phyloP scores from a whole-genome alignment of 2,113 vertebrate species.

The Ranitomeya imitator region DNA sequence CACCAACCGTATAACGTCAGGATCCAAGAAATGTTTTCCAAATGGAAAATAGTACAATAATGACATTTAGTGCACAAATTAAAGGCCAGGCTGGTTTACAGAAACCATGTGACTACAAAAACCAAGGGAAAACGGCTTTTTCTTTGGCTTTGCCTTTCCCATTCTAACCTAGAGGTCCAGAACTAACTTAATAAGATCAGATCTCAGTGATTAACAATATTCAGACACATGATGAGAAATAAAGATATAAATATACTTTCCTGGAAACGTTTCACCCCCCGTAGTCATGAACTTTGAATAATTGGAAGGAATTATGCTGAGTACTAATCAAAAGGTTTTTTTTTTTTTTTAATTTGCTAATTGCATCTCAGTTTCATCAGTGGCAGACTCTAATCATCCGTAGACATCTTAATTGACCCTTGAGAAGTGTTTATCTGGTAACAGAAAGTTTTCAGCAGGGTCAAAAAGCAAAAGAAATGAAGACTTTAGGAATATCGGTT shows the following conservation, averaged over 20 bases:
- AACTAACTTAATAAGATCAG: slow-evolving; percentile 70
- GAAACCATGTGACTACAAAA: not conserved
- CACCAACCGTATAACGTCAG: not conserved
- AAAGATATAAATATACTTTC: slow-evolving; percentile 83
- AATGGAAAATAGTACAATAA: not conserved
- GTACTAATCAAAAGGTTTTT: slow-evolving; percentile 80
- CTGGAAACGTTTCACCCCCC: slow-evolving; percentile 80
- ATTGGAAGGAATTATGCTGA: slow-evolving; percentile 84
- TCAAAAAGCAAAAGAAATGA: slow-evolving; percentile 60
- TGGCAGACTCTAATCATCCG: slow-evolving; percentile 82
- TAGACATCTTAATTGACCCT: slow-evolving; percentile 84
- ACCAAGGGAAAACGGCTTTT: not conserved
- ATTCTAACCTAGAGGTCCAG: slow-evolving; percentile 30
- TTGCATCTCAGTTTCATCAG: slow-evolving; percentile 82
- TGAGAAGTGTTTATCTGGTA: slow-evolving; percentile 71
- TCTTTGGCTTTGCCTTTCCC: not conserved
- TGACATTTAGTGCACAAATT: not conserved
- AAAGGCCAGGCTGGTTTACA: not conserved
- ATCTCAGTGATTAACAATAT: slow-evolving; percentile 72
- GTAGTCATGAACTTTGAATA: slow-evolving; percentile 86
- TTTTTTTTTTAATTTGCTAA: slow-evolving; percentile 80
- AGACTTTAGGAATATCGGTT: not conserved
- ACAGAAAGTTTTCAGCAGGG: slow-evolving; percentile 66
- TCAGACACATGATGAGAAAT: slow-evolving; percentile 76
- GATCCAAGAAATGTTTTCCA: not conserved